A percentile compares a stretch with the other conserved stretches of the same genome.
Evolutionary conservation across 2,888 invertebrate species (phyloP).

Genomic region (Dorcus parallelipipedus): DNA sequence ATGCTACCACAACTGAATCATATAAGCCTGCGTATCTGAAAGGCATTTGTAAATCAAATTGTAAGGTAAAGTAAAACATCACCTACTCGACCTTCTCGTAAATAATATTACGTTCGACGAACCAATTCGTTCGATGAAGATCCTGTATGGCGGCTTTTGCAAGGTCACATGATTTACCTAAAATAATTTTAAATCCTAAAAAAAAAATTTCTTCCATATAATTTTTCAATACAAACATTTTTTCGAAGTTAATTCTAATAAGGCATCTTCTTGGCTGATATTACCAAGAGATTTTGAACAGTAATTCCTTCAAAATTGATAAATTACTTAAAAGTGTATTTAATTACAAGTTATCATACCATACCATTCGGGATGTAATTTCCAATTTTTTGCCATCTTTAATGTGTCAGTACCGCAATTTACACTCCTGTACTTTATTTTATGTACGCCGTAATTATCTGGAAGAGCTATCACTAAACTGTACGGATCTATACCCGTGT

Average conservation of each 20-base stretch:
- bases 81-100: too few species aligned
- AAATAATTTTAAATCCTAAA: not conserved
- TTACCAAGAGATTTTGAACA: too few species aligned
- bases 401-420: not conserved
- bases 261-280: too few species aligned
- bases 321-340: not conserved
- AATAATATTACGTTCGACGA: too few species aligned
- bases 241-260: too few species aligned
- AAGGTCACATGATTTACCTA: too few species aligned
- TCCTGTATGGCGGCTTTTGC: too few species aligned
- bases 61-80: too few species aligned
- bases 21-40: not conserved
- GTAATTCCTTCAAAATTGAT: too few species aligned
- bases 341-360: slow-evolving; percentile 9
- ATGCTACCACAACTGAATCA: slow-evolving; percentile 51
- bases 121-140: too few species aligned
- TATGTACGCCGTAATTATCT: slow-evolving; percentile 69
- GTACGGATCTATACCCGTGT: slow-evolving; percentile 78
- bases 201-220: slow-evolving; percentile 47
- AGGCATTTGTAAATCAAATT: too few species aligned
- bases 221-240: slow-evolving; percentile 2
- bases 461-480: slow-evolving; percentile 84
- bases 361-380: slow-evolving; percentile 78
- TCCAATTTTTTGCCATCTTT: slow-evolving; percentile 53
- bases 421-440: slow-evolving; percentile 59